Conservation (phyloP, 1,140 invertebrate genomes). For the Leptonema lineaticorne region DNA sequence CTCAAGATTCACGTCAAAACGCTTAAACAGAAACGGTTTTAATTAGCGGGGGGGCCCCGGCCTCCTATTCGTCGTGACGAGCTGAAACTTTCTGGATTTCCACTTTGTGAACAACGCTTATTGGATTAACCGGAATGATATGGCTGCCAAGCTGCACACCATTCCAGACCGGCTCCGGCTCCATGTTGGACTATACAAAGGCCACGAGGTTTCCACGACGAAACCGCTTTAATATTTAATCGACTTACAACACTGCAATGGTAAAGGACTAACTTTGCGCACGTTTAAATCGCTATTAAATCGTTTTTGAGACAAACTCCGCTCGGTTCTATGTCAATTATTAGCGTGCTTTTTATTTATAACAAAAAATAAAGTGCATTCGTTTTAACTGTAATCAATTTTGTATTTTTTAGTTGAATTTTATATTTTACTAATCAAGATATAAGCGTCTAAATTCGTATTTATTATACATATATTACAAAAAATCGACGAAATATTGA, state of each 20-base stretch:
- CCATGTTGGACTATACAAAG: no score
- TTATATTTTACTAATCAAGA: no score
- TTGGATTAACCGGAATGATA: constrained; percentile 38
- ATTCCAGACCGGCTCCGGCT: no score
- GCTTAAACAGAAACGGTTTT: constrained; percentile 32
- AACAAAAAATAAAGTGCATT: no score
- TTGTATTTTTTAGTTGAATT: no score
- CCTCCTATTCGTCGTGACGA: not conserved
- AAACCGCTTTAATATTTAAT: constrained; percentile 36
- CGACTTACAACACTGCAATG: constrained; percentile 36
- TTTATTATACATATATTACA: no score
- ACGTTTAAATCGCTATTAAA: constrained; percentile 8
- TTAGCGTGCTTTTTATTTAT: no score
- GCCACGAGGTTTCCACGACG: no score
- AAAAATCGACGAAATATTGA: no score
- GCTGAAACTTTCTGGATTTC: constrained; percentile 31
- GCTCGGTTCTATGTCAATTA: no score
- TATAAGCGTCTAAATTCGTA: no score
- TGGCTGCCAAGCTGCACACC: constrained; percentile 25
- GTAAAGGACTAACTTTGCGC: constrained; percentile 10
- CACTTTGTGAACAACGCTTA: constrained; percentile 33
- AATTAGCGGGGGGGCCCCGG: constrained; percentile 15
- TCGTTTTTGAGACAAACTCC: not conserved
- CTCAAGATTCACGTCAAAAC: constrained; percentile 30
- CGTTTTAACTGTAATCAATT: no score